Conservation (phyloP, 2,797 vertebrate species). For the Hemitrygon akajei region DNA sequence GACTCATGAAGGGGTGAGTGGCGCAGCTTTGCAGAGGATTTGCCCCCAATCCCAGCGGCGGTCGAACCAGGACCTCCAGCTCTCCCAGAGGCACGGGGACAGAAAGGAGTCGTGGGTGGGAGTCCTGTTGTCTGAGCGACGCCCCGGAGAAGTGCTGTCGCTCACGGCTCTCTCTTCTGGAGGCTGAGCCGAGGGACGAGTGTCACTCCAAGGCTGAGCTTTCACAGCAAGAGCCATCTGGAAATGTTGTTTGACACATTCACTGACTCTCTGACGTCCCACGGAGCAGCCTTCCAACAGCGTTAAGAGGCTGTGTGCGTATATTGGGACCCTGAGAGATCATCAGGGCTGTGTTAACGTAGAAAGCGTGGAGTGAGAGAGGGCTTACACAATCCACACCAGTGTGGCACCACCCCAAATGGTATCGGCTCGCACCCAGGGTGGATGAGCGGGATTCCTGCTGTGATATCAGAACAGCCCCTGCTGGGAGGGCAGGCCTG, state of each 20-base stretch:
- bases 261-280: background rate
- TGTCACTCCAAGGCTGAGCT: background rate
- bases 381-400: too few relatives aligned
- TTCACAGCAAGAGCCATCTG: background rate
- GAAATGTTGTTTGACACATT: background rate
- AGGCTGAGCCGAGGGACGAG: background rate
- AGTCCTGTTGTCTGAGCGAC: too few relatives aligned
- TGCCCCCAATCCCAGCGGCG: background rate
- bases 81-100: background rate
- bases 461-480: too few relatives aligned
- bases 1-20: constrained; percentile 81
- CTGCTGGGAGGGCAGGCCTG: too few relatives aligned
- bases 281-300: background rate
- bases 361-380: too few relatives aligned
- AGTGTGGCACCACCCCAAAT: too few relatives aligned
- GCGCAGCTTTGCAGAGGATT: too few relatives aligned
- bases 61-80: background rate
- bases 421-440: too few relatives aligned
- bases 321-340: background rate
- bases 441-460: too few relatives aligned
- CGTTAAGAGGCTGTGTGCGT: background rate
- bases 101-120: background rate
- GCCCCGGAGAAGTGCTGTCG: background rate
- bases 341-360: background rate
- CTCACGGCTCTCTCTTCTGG: background rate